A percentile compares a stretch with the other conserved stretches of the same genome.
Evolutionary conservation across 2,113 vertebrate species (phyloP).

Genomic region (Thermophis baileyi): DNA sequence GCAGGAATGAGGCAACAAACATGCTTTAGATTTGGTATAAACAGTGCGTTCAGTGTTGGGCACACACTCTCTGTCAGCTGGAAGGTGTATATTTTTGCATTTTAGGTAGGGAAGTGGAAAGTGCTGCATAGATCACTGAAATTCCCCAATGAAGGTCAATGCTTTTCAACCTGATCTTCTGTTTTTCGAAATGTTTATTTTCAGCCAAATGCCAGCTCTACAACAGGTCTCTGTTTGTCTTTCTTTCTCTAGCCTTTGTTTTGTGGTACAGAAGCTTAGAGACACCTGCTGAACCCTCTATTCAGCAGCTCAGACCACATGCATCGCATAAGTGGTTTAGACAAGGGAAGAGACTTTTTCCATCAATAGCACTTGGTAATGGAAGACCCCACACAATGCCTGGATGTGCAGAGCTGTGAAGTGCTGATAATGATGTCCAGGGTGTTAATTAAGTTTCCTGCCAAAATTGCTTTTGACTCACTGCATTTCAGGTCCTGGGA

Average conservation of each 20-base stretch:
- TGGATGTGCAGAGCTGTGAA: background rate
- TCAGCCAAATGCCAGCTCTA: background rate
- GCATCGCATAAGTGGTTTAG: background rate
- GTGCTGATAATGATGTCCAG: slow-evolving; percentile 20
- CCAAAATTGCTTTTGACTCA: slow-evolving; percentile 3
- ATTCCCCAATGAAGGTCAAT: slow-evolving; percentile 10
- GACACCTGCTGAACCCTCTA: background rate
- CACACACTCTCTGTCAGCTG: background rate
- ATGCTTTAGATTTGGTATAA: background rate
- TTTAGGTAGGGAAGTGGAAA: background rate
- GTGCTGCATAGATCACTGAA: slow-evolving; percentile 7
- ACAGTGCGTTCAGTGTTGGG: accelerated
- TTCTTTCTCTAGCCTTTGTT: background rate
- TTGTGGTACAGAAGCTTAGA: background rate
- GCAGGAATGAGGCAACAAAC: background rate
- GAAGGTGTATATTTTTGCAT: background rate
- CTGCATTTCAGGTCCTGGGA: background rate
- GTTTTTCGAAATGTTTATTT: background rate
- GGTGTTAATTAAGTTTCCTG: slow-evolving; percentile 25
- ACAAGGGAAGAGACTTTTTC: background rate
- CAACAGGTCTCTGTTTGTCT: background rate
- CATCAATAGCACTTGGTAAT: background rate
- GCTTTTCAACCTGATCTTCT: background rate
- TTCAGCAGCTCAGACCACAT: accelerated
- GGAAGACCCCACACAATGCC: background rate